Base-by-base conservation (phyloP, 2,888 invertebrate genomes). In the Drosophila birchii region DNA sequence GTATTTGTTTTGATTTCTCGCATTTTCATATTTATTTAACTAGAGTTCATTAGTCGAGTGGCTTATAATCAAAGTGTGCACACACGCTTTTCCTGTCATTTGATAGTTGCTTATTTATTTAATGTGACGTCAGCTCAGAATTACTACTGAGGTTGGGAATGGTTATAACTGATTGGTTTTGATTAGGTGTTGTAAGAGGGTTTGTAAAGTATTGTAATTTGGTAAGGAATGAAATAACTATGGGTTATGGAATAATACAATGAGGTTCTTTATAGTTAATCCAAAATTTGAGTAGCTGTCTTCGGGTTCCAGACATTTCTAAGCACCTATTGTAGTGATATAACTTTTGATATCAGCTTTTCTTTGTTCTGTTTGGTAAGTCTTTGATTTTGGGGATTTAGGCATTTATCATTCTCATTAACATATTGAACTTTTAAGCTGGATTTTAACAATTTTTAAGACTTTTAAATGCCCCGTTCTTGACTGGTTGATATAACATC, bases 81-180 rank as follows among this genome's bases (percentile, higher is more conserved):
- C 71, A 62, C 80, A 59, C 71, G 67, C 56, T 76, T 63, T 53
- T 45, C 69, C 68, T 81, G 60, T 84, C 57, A 57, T 20, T 47
- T 53, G 51, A 57, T 67, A 51, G 18, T 14, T 26, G 11, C 18
- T 20, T 59, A 26, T 57, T 54, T 73, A 26, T 14, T 36, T 11
- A 39, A 14, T 12, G 9, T 68, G 47, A 71, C 36, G 71, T 57
- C 29, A 34, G 26, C 8, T n/a, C n/a, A 14, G 39, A 49, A 5
- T 67, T 66, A 29, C 1, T 63, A 26, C 6, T 6, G 16, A 18
- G 18, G n/a, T 18, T 29, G 36, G 36, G 9, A 44, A 34, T 20
- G 2, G 16, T 56, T 9, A 14, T 32, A 18, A 14, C 18, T n/a
- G 18, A 44, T 38, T 36, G 20, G 26, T 6, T 16, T 20, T 18